Percentiles rank a stretch among this genome's conserved stretches.
These are phyloP conservation scores for Nycticryphes semicollaris DNA, from an alignment of 2,113 vertebrate genomes.

Conservation along the genomic window DNA sequence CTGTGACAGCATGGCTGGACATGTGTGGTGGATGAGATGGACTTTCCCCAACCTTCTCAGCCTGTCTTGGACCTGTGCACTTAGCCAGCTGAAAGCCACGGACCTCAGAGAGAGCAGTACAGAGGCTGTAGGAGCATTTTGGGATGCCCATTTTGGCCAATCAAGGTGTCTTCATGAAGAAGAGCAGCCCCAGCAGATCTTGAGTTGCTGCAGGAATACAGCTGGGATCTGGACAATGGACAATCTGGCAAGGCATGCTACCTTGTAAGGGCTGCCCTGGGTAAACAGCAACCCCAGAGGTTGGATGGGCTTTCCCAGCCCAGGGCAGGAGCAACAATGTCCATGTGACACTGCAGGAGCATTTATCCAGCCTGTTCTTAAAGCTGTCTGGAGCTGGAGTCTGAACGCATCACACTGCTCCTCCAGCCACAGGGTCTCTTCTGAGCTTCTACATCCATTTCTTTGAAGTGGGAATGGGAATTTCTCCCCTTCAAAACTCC, in stretches of 20 bases:
- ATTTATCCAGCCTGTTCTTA: background rate
- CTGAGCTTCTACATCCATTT: background rate
- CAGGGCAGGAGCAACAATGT: background rate
- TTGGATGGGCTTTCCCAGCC: background rate
- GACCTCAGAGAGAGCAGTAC: background rate
- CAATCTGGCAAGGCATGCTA: background rate
- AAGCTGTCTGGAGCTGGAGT: background rate
- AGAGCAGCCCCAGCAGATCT: background rate
- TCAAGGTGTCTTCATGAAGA: background rate
- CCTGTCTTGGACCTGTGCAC: background rate
- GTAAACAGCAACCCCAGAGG: background rate
- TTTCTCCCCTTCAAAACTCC: background rate
- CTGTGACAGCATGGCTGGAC: background rate
- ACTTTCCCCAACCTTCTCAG: background rate
- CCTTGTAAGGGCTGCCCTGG: background rate
- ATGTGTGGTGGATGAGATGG: background rate
- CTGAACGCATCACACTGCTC: background rate
- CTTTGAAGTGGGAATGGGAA: background rate
- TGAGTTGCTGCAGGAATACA: background rate
- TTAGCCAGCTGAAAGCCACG: background rate
- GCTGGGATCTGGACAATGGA: background rate
- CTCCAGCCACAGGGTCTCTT: background rate
- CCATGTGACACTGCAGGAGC: accelerated
- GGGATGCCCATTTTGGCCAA: background rate
- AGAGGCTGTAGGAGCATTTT: background rate